Percentiles rank a stretch among this genome's conserved stretches.
phyloP scores from a whole-genome alignment of 2,888 invertebrate genomes.

The Fragum whitleyi region DNA sequence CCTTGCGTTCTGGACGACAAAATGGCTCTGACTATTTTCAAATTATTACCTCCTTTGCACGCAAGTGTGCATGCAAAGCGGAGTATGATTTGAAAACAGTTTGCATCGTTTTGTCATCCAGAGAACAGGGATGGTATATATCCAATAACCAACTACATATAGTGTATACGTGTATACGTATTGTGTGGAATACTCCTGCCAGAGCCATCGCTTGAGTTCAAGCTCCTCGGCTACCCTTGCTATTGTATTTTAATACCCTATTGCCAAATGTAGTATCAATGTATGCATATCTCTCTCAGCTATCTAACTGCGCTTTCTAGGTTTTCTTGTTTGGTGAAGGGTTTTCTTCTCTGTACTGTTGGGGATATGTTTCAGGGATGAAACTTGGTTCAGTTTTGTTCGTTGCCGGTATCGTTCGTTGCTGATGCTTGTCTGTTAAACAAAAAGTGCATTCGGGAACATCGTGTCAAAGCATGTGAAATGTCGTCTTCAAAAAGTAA shows the following conservation, averaged over 20 bases:
- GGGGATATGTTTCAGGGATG: background rate
- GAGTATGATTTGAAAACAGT: too few species aligned
- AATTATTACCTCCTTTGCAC: too few species aligned
- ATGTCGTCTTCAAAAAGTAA: too few species aligned
- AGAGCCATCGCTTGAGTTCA: constrained; percentile 34
- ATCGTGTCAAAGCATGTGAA: too few species aligned
- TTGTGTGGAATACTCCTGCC: constrained; percentile 16
- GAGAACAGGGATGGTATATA: too few species aligned
- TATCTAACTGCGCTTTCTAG: constrained; percentile 10
- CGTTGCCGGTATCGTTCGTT: too few species aligned
- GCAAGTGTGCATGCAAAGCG: too few species aligned
- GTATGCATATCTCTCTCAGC: constrained; percentile 10
- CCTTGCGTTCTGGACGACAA: too few species aligned
- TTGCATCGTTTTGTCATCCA: too few species aligned
- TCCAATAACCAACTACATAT: background rate
- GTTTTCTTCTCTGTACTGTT: background rate
- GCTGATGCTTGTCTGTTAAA: too few species aligned
- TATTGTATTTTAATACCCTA: constrained; percentile 20
- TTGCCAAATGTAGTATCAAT: constrained; percentile 12
- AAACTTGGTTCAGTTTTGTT: background rate
- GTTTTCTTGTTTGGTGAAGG: background rate
- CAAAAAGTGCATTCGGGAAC: too few species aligned
- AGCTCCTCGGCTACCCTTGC: constrained; percentile 32
- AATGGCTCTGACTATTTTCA: too few species aligned
- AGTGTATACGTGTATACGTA: constrained; percentile 7